These are phyloP conservation scores for Rhagoletis zephyria DNA, from an alignment of 1,140 invertebrate genomes.

Conservation along the genomic window DNA sequence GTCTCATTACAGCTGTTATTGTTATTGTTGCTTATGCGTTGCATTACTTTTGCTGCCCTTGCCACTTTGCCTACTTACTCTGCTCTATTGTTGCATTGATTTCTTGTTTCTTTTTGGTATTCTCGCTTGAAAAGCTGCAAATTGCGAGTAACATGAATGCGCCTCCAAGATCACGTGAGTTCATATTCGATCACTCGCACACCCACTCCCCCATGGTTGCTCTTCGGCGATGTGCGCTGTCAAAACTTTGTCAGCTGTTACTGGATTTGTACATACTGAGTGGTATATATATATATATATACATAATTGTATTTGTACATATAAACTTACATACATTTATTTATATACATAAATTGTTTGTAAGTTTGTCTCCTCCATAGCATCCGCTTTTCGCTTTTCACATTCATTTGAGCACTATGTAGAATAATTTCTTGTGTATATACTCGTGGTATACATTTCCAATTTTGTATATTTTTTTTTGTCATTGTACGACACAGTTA, in stretches of 20 bases:
- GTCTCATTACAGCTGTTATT: constrained; percentile 20
- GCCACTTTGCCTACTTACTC: background rate
- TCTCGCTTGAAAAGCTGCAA: constrained; percentile 40
- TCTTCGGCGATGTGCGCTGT: background rate
- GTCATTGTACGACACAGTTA: background rate
- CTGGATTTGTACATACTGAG: too few species aligned
- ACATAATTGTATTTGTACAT: too few species aligned
- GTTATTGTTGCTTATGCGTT: background rate
- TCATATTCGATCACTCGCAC: constrained; percentile 23
- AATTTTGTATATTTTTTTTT: background rate
- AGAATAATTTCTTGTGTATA: background rate
- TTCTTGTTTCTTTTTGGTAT: background rate
- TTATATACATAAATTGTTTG: too few species aligned
- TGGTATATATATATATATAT: too few species aligned
- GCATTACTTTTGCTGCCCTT: background rate
- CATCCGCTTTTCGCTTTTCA: background rate
- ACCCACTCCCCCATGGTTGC: background rate
- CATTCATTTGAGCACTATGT: background rate
- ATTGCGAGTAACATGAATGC: background rate
- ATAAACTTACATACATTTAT: too few species aligned
- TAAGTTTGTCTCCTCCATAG: background rate
- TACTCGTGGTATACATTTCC: background rate
- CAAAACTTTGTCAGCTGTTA: constrained; percentile 42
- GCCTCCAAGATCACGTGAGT: background rate
- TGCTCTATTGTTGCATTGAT: background rate